Evolutionary conservation across 2,888 invertebrate genomes (phyloP), one percentile per base, ranked within the genome.

Genomic region (Parnassius orleans): DNA sequence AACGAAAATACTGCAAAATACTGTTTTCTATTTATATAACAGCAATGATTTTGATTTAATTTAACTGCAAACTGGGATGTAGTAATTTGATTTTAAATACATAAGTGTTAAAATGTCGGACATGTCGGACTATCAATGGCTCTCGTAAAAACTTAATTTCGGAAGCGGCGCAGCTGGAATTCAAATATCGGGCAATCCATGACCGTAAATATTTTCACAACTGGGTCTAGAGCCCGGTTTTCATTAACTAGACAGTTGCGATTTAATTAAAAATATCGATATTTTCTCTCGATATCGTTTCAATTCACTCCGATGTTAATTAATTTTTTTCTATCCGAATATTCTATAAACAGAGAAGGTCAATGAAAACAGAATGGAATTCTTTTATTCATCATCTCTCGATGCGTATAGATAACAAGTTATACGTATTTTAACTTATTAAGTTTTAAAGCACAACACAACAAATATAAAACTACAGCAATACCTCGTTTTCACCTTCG

Each of bases 401-500:
- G 3, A 11, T 33, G 7, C 33, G 5, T 33, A 46, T 46, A 46
- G n/a, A 12, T 11, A 12, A 46, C 12, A 46, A 46, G 12, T n/a
- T n/a, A n/a, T 46, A 7, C 5, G 2, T 1, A 12, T 46, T 46
- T 11, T 12, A n/a, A 12, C 11, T 11, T 11, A 46, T 12, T 33
- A 7, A 33, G 33, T 33, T 33, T 33, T 33, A 7, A 5, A 46
- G 46, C 33, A 14, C n/a, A 44, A 43, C 2, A 14, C 33, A 47
- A 33, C 12, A 33, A 55, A 55, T n/a, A 9, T 33, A 11, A 10
- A 46, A 46, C 55, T 15, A 11, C 12, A 2, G 5, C 2, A 55
- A 63, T 63, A 90, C 90, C 90, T 91, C 86, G 69, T 77, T 79
- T 63, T 81, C 83, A 57, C 74, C 83, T 73, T 83, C 81, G 61